These are phyloP conservation scores for Spodoptera picta DNA, from an alignment of 2,888 invertebrate species.

Conservation along the genomic window DNA sequence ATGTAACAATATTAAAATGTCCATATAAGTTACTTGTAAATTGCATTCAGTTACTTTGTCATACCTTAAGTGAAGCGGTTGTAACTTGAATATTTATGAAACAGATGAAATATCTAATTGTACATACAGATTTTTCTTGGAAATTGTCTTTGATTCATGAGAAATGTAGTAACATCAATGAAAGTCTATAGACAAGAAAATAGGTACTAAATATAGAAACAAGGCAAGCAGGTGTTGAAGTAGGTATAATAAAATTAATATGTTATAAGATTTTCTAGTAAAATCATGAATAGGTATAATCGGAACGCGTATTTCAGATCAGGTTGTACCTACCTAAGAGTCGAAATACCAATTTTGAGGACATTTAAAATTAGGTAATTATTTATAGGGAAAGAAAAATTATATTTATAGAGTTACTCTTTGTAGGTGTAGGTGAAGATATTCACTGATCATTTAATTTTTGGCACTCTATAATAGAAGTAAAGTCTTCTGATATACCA, in stretches of 20 bases:
- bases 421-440: no score
- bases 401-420: no score
- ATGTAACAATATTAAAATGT: slow-evolving; percentile 10
- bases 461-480: no score
- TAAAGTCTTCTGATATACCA: no score
- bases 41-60: slow-evolving; percentile 8
- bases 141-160: no score
- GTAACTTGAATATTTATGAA: no score
- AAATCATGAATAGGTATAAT: slow-evolving; percentile 1
- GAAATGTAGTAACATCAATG: no score
- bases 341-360: slow-evolving; percentile 4
- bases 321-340: not conserved
- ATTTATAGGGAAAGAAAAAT: not conserved
- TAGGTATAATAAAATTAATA: not conserved
- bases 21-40: slow-evolving; percentile 23
- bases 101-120: no score
- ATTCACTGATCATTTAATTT: no score
- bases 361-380: not conserved
- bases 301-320: slow-evolving; percentile 19
- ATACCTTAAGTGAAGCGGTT: no score
- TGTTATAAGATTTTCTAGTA: not conserved
- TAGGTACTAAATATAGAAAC: not conserved
- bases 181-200: no score
- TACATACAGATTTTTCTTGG: no score
- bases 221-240: not conserved